Conservation (phyloP, 2,888 invertebrate genomes). For the Theodoxus fluviatilis region DNA sequence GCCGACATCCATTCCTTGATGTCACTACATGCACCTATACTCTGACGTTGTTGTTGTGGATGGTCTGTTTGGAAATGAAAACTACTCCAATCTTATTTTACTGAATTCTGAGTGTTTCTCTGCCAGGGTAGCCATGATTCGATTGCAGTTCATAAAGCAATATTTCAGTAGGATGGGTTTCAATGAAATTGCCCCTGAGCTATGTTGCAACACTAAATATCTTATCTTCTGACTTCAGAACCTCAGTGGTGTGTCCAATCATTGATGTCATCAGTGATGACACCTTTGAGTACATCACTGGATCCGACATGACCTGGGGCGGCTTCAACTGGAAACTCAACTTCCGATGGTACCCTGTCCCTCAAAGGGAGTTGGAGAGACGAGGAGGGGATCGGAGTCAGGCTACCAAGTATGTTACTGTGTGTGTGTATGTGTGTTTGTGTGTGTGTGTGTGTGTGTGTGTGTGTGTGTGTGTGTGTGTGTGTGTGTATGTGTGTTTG, state of each 20-base stretch:
- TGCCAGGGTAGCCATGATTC: background rate
- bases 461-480: background rate
- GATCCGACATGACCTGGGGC: conserved; percentile 99
- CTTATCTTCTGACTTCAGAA: conserved; percentile 60
- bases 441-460: background rate
- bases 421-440: conserved; percentile 13
- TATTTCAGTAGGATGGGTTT: no score
- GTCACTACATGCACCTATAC: no score
- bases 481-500: background rate
- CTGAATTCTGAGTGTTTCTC: no score
- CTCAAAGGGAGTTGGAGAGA: conserved; percentile 93
- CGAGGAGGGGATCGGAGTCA: conserved; percentile 90
- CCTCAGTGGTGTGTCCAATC: conserved; percentile 95
- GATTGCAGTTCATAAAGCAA: no score
- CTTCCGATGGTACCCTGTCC: conserved; percentile 98
- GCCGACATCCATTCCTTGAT: no score
- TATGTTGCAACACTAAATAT: background rate
- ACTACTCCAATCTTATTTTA: no score
- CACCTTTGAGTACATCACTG: conserved; percentile 97
- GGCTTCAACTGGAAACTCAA: conserved; percentile 99
- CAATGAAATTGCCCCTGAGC: background rate
- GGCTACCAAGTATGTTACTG: conserved; percentile 77
- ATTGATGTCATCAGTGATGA: conserved; percentile 99
- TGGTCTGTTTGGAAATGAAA: no score
- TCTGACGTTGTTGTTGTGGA: no score